Percentiles rank a stretch among this genome's conserved stretches.
These are phyloP conservation scores for Rousettus leschenaultii DNA, from an alignment of 2,113 vertebrate species.

Conservation along the genomic window DNA sequence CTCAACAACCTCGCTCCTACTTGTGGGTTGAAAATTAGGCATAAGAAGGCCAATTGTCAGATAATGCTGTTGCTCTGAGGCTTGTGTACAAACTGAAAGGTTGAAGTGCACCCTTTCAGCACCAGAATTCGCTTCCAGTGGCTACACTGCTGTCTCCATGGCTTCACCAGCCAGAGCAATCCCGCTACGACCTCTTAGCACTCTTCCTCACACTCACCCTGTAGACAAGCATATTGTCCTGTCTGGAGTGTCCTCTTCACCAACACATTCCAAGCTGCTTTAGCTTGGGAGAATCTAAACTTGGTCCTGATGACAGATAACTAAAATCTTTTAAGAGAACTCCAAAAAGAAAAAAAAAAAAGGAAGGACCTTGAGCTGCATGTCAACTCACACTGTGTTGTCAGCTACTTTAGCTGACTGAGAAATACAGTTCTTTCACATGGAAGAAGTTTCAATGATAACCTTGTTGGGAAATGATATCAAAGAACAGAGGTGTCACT, in stretches of 20 bases:
- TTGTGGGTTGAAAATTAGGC: constrained; percentile 82
- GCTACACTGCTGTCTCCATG: constrained; percentile 14
- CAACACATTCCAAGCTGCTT: constrained; percentile 83
- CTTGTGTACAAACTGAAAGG: constrained; percentile 87
- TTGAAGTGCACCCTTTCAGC: constrained; percentile 91
- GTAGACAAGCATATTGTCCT: constrained; percentile 81
- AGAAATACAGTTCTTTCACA: constrained; percentile 80
- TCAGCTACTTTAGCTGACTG: constrained; percentile 83
- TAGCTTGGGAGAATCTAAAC: constrained; percentile 73
- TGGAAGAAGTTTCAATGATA: constrained; percentile 81
- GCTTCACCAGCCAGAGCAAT: constrained; percentile 45
- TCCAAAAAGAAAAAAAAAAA: background rate
- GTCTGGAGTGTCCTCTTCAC: constrained; percentile 86
- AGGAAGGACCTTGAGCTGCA: constrained; percentile 44
- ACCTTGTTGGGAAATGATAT: constrained; percentile 81
- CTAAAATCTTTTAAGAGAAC: constrained; percentile 76
- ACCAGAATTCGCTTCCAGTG: constrained; percentile 74
- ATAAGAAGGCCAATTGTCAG: constrained; percentile 82
- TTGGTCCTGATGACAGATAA: constrained; percentile 80
- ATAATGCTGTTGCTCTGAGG: constrained; percentile 79
- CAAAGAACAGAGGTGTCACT: constrained; percentile 76
- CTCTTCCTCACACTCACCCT: constrained; percentile 80
- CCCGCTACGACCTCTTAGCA: constrained; percentile 71
- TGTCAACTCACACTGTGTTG: constrained; percentile 81
- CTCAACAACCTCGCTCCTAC: constrained; percentile 83